Evolutionary conservation across 2,797 vertebrate species (phyloP), one percentile per base, ranked within the genome.

Genomic region (Aulostomus chinensis): DNA sequence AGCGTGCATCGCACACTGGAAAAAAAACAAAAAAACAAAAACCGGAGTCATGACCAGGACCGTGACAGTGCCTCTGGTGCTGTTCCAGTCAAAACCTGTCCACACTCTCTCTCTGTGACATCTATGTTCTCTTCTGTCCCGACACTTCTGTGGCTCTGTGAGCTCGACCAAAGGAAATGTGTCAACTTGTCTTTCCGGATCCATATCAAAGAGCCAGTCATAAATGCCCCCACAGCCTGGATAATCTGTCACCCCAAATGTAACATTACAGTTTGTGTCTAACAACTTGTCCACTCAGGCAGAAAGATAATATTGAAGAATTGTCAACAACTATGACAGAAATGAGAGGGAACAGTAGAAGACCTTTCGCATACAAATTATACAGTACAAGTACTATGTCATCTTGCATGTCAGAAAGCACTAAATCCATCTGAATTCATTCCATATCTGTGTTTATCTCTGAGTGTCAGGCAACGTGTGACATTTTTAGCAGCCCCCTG

Each of bases 111-210:
- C 20, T 15, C 26, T 1, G 5, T 31, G 41, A 39, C 38, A 22
- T 70, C 61, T 73, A 75, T 60, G 50, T 57, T 49, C 46, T 28
- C 31, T 57, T 73, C 59, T 52, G 38, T 58, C 47, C 53, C 16
- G 36, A 70, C 63, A 70, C 43, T 35, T 65, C 24, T 33, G 32
- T 9, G 50, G 22, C 50, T 64, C 43, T 57, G 34, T 49, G 70
- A 78, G 66, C 40, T 73, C 61, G 51, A 58, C 68, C 73, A 69
- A 66, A 78, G 68, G 73, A 78, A 73, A 83, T 37, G 29, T 82
- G 80, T 77, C 79, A 81, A 51, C 50, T 33, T 69, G 79, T 83
- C 66, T 0, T 26, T 36, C 22, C 46, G 37, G 25, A 69, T 81
- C 55, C 50, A 30, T 5, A n/a, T 81, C 69, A 73, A 36, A 62